Percentiles rank a stretch among this genome's conserved stretches.
Evolutionary conservation across 2,888 invertebrate species (phyloP).

Genomic region (Drosophila kuntzei): DNA sequence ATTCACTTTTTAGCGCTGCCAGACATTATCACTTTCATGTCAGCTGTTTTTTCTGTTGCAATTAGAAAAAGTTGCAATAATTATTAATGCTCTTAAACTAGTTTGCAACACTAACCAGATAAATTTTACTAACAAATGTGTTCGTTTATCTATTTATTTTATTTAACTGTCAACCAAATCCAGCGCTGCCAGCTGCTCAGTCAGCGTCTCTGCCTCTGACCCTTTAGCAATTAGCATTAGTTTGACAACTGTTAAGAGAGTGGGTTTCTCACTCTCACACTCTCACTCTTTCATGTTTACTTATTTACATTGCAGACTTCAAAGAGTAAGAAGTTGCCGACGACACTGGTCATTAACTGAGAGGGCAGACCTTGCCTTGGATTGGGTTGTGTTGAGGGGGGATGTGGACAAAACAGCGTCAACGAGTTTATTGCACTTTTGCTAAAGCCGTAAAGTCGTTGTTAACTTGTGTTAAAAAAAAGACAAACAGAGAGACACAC

Average conservation of each 20-base stretch:
- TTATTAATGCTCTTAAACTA: slow-evolving; percentile 27
- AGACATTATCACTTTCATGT: slow-evolving; percentile 55
- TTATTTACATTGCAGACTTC: slow-evolving; percentile 56
- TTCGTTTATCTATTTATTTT: slow-evolving; percentile 36
- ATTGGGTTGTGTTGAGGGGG: slow-evolving; percentile 23
- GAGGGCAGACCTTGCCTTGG: slow-evolving; percentile 21
- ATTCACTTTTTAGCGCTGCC: slow-evolving; percentile 73
- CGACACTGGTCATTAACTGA: slow-evolving; percentile 65
- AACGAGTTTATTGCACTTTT: slow-evolving; percentile 78
- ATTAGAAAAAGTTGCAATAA: slow-evolving; percentile 22
- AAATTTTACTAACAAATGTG: slow-evolving; percentile 1
- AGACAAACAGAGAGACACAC: slow-evolving; percentile 61
- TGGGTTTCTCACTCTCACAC: slow-evolving; percentile 33
- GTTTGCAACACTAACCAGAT: slow-evolving; percentile 20
- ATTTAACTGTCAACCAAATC: slow-evolving; percentile 26
- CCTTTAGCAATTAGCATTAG: slow-evolving; percentile 37
- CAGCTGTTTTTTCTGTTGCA: slow-evolving; percentile 53
- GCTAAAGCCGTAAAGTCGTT: slow-evolving; percentile 54
- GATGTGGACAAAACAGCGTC: slow-evolving; percentile 24
- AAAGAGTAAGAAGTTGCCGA: slow-evolving; percentile 52
- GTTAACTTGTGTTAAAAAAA: slow-evolving; percentile 55
- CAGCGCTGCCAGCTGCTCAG: slow-evolving; percentile 10
- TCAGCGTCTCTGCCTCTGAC: not conserved
- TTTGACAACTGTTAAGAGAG: slow-evolving; percentile 34
- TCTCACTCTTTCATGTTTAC: slow-evolving; percentile 28